Evolutionary conservation across 2,888 invertebrate genomes (phyloP), one percentile per base, ranked within the genome.

Genomic region (Erebia palarica): DNA sequence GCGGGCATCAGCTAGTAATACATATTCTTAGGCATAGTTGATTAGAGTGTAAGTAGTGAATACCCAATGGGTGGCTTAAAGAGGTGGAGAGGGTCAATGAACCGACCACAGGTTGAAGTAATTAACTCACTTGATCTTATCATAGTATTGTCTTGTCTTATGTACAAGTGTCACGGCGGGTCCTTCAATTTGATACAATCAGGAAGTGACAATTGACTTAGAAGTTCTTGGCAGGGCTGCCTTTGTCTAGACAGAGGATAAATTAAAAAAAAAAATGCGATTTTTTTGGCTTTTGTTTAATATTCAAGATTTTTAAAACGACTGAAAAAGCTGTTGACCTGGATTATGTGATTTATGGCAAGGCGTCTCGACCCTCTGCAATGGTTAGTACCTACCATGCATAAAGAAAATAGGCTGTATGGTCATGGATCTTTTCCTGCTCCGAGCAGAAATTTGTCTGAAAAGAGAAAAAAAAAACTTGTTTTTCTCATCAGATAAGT

Each of bases 171-270:
- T 68, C 72, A 65, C 66, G 42, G 73, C 73, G 68, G 70, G 70
- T 73, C 73, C 74, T 73, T 75, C 72, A 73, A 77, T 75, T 79
- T 82, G 82, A 81, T 83, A 77, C 82, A 90, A 89, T 87, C 80
- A 91, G 92, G 91, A 92, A 90, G 84, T 77, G 88, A 84, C 89
- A 89, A 91, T 91, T 92, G 89, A 86, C 88, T 90, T 88, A 90
- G 78, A 75, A 73, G 75, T 76, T 74, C 71, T 77, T 68, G 74
- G 71, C 81, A 89, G 89, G 90, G 89, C 49, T 76, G 75, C 18
- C 72, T 55, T 55, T 36, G 49, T 14, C 7, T 49, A 9, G 49
- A 49, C 21, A 9, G 21, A 42, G 14, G 11, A 57, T 51, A 51
- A 53, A 42, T 42, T 27, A 13, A 44, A 44, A 65, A 47, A 47